Evolutionary conservation across 1,140 invertebrate genomes (phyloP), one percentile per base, ranked within the genome.

Genomic region (Holotrichia oblita): DNA sequence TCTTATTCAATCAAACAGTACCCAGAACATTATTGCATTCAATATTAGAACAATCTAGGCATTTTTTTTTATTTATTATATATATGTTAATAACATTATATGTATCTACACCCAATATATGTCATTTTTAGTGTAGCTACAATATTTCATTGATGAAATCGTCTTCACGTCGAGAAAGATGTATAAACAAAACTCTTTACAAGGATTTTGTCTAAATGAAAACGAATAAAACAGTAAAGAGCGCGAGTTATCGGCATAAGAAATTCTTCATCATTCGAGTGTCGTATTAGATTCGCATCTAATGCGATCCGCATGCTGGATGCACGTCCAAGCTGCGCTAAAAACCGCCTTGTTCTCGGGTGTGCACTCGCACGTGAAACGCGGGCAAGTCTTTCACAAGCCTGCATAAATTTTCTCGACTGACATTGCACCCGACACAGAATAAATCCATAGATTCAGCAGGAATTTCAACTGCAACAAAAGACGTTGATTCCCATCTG

Each of bases 331-430:
- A 55, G 6, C 6, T 17, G 48, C n/a, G 12, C 48, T 55, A 55
- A 55, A 55, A 55, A 55, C 48, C 12, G 48, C 48, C 48, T 55
- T 55, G 48, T 55, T 55, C 48, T 55, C 48, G 48, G 14, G n/a
- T 34, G 17, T 55, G 48, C 48, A 14, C 48, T n/a, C 48, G 48
- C 48, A 55, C 48, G 48, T 55, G 48, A 55, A 17, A 55, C 17
- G 48, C 48, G 48, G 48, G 17, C 14, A 17, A 55, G 48, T 55
- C 48, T n/a, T 55, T 55, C 48, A 55, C 48, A 14, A 55, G 48
- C n/a, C 48, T 55, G 48, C 48, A 55, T 55, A 55, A 55, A 55
- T 55, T 55, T 55, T 55, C 48, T 55, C 9, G 14, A 17, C 48
- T n/a, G 17, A 17, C 48, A 55, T 55, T 55, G 48, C 48, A 55